Evolutionary conservation across 2,113 vertebrate genomes (phyloP).

Genomic region (Gopherus flavomarginatus): DNA sequence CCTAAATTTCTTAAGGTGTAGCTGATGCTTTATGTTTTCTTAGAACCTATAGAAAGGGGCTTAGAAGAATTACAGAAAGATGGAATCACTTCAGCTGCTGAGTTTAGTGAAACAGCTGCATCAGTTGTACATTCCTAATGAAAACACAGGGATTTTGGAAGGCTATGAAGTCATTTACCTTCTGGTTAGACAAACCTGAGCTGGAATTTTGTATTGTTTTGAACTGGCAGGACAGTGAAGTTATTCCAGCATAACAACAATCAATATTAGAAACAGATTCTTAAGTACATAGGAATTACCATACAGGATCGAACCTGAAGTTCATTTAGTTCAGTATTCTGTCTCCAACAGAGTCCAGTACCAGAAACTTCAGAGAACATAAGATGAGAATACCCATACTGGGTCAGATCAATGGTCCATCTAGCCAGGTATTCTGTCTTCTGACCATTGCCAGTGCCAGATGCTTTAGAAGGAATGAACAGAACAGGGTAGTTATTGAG

Average conservation of each 20-base stretch:
- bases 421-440: neutral
- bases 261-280: neutral
- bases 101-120: neutral
- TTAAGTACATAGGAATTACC: neutral
- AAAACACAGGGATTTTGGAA: neutral
- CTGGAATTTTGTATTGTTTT: neutral
- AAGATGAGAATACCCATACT: neutral
- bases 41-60: accelerated
- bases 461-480: neutral
- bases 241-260: neutral
- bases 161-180: neutral
- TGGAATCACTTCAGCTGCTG: neutral
- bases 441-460: neutral
- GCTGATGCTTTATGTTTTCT: neutral
- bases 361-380: neutral
- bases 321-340: neutral
- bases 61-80: neutral
- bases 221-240: neutral
- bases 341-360: neutral
- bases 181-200: neutral
- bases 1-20: neutral
- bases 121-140: neutral
- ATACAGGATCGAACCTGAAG: neutral
- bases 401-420: neutral
- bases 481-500: neutral